phyloP scores from a whole-genome alignment of 2,113 vertebrate species.

The Limanda limanda region DNA sequence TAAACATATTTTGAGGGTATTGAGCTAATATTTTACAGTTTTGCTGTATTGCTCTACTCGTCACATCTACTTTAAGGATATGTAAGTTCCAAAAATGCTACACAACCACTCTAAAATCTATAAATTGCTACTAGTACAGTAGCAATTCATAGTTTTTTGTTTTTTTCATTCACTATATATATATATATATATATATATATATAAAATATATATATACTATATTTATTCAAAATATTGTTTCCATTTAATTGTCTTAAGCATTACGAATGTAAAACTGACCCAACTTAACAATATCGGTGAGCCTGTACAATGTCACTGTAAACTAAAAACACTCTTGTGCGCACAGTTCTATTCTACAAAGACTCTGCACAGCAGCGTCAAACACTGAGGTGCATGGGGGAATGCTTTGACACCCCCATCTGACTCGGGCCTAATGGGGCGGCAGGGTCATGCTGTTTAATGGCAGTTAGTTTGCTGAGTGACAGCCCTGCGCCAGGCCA shows the following conservation, averaged over 20 bases:
- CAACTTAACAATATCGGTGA: not conserved
- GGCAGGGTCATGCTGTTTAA: constrained; percentile 74
- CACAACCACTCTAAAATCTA: not conserved
- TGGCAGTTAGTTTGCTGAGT: constrained; percentile 76
- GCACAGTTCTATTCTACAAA: constrained; percentile 1
- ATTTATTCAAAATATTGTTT: not conserved
- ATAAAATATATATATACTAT: not conserved
- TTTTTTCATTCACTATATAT: no score
- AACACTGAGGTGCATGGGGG: constrained; percentile 41
- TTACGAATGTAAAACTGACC: not conserved
- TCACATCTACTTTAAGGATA: no score
- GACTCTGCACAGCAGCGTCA: constrained; percentile 31
- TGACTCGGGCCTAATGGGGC: constrained; percentile 77
- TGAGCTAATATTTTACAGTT: no score
- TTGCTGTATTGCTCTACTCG: no score
- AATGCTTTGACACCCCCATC: constrained; percentile 71
- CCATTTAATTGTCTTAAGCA: not conserved
- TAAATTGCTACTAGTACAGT: not conserved
- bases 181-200: not conserved
- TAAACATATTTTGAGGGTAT: no score
- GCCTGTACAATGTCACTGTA: constrained; percentile 4
- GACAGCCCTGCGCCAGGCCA: constrained; percentile 67
- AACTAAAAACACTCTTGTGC: not conserved
- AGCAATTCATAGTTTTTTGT: not conserved
- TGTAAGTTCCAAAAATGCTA: not conserved